Base-by-base conservation (phyloP, 2,888 invertebrate species). In the Ecdyonurus torrentis region DNA sequence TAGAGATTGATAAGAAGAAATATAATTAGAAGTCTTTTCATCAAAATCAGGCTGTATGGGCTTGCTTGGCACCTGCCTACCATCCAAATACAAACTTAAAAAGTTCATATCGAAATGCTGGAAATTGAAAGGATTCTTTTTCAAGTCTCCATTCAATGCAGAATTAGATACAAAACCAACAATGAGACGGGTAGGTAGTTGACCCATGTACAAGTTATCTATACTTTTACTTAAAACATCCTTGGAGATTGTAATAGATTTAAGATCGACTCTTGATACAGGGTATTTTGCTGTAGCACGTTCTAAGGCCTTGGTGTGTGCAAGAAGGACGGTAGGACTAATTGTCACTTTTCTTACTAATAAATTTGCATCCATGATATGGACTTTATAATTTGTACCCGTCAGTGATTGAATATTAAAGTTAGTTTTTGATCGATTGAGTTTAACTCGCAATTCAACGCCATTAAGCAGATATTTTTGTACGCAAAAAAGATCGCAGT, bases 41-140 rank as follows among this genome's bases (percentile, higher is more conserved):
- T 5, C 15, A 15, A 10, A 37, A 37, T 37, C 15, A 10, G 37
- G 37, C 15, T 5, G 5, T 5, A 37, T 10, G 15, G 37, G 37
- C 15, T 15, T 5, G 5, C 7, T 15, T 5, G 5, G 15, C 5
- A 37, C 37, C 5, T 5, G 37, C 15, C 5, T 15, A 37, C 37
- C 37, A 37, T 37, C 15, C 5, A 37, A 5, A 37, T 5, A 10
- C 7, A 37, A 15, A 5, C 15, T 15, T 10, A 37, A 15, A 5
- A 10, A 5, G 15, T 37, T 37, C 15, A 37, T 10, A 37, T 37
- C 37, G 15, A 25, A 60, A 25, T 59, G 59, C 23, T 59, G 59
- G n/a, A 59, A 59, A 59, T 59, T 59, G 23, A 59, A 59, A 1
- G 59, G 59, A 23, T 59, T 59, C 23, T 23, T 59, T 2, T 22